Evolutionary conservation across 2,797 vertebrate genomes (phyloP), one percentile per base, ranked within the genome.

Genomic region (Anableps anableps): DNA sequence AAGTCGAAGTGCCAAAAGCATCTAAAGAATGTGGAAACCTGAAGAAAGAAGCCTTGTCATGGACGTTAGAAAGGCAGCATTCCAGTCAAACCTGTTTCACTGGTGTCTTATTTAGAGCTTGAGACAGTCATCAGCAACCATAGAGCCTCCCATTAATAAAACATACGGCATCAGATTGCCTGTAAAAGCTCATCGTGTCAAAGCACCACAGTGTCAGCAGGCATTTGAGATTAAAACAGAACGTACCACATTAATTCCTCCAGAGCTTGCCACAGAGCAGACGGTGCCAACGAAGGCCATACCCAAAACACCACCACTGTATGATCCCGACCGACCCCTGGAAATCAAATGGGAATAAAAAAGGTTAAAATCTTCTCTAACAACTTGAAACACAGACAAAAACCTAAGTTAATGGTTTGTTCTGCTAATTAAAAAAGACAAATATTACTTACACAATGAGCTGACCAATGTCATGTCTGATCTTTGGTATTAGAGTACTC

Each of bases 241-340:
- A 93, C 97, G 94, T 79, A 98, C 97, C 91, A 97, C 94, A 62
- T 86, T 97, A 86, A 98, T 97, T 78, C 97, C 97, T 62, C 95
- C 97, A 29, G 94, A 89, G 17, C 1, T 88, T 19, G 94, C 82
- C 0, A 36, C 87, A 0, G 96, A 97, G 92, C 97, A 98, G 21
- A 97, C 88, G 0, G 95, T 94, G 0, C 97, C 96, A 75, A 96
- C 96, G 43, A 94, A 98, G 78, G 97, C 97, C 97, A 98, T 97
- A 5, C 97, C 97, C 48, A 97, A 80, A 4, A 96, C 71, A 0
- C 83, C 75, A 17, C 68, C 77, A 0, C 1, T 0, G 36, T 92
- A 96, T 0, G 90, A 3, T 0, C 0, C 0, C 0, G 34, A 0
- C 60, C 11, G 94, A 31, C 97, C 96, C 58, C 97, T 98, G 84